phyloP scores from a whole-genome alignment of 2,797 vertebrate species.

The Silurus lanzhouensis region DNA sequence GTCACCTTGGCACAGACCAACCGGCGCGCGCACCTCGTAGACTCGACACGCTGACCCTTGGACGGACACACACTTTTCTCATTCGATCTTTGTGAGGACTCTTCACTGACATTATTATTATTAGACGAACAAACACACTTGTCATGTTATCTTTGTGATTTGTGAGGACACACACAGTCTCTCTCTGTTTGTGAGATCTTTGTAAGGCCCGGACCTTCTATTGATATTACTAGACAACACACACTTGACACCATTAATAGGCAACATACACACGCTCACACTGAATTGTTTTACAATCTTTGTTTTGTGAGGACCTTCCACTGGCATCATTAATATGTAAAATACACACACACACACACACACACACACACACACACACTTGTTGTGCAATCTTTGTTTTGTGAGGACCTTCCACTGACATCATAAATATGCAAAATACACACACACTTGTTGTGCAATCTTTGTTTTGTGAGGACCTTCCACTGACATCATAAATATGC shows the following conservation, averaged over 20 bases:
- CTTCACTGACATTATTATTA: background rate
- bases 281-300: background rate
- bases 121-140: too few relatives aligned
- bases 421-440: too few relatives aligned
- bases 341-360: too few relatives aligned
- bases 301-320: background rate
- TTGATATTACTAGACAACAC: too few relatives aligned
- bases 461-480: too few relatives aligned
- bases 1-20: constrained; percentile 12
- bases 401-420: background rate
- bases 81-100: background rate
- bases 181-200: background rate
- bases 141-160: too few relatives aligned
- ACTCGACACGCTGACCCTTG: background rate
- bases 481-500: too few relatives aligned
- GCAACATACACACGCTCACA: background rate
- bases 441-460: too few relatives aligned
- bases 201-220: background rate
- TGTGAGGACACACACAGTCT: too few relatives aligned
- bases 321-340: background rate
- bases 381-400: too few relatives aligned
- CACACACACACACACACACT: too few relatives aligned
- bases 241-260: too few relatives aligned
- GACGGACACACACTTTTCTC: background rate
- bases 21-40: background rate